Base-by-base conservation (phyloP, 2,888 invertebrate genomes). In the Hypsopygia costalis region DNA sequence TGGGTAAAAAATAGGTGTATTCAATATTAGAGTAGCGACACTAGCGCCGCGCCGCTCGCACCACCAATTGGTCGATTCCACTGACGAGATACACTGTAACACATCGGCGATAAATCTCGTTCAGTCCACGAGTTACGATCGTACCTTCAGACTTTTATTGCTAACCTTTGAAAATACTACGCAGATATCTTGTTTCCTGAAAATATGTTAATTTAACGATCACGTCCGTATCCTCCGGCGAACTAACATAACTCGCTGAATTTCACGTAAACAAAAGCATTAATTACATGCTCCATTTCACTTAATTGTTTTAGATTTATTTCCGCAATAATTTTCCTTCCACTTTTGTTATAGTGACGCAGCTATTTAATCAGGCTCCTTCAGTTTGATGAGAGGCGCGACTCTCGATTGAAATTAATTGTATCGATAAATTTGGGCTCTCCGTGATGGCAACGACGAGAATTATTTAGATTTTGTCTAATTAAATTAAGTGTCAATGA, bases 251-350 rank as follows among this genome's bases (percentile, higher is more conserved):
- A 28, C 36, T 29, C 16, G 10, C 11, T 6, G 3, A 30, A 5
- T 47, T 44, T 42, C 9, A 43, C 44, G 54, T 55, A 57, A 62
- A 60, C 54, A 62, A 56, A 51, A 46, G 35, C 51, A 60, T 59
- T 55, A 54, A 47, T 60, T 55, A 58, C 49, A 41, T 44, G 46
- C 43, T 46, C 43, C 46, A 55, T 56, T 59, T 52, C 46, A 43
- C 36, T 49, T 56, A 46, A 52, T 56, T 53, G 51, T 21, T 37
- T 37, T 22, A 30, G 20, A 36, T 58, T 52, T 51, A 55, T 52
- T 50, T 51, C 47, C 51, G 44, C 43, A 40, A 49, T 53, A 52
- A 51, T 47, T 53, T 50, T 43, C 21, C 43, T 45, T 47, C 39
- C 36, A 44, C 33, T 46, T 47, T 49, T 37, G 47, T 41, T 36